Conservation (phyloP, 2,888 invertebrate genomes). For the Scaptomyza flava region DNA sequence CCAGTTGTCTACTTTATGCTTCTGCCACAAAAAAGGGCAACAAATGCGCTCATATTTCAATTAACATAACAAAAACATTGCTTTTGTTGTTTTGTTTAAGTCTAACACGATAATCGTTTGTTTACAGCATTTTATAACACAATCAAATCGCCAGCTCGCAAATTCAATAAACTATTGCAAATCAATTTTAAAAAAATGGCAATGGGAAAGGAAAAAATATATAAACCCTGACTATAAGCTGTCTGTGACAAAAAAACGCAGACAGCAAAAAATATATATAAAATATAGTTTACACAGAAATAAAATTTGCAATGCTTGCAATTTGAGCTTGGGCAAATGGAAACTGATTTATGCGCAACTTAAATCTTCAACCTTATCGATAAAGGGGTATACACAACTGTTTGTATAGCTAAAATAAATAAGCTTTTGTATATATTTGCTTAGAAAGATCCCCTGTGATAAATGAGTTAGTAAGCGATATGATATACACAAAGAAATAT, state of each 20-base stretch:
- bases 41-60: slow-evolving; percentile 42
- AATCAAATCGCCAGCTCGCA: slow-evolving; percentile 40
- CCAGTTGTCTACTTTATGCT: slow-evolving; percentile 1
- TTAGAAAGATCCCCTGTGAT: slow-evolving; percentile 21
- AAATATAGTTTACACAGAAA: slow-evolving; percentile 15
- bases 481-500: not conserved
- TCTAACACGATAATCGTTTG: slow-evolving; percentile 43
- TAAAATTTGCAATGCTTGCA: slow-evolving; percentile 33
- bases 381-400: slow-evolving; percentile 5
- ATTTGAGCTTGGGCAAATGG: slow-evolving; percentile 1
- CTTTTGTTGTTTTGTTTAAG: slow-evolving; percentile 15
- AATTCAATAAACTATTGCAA: slow-evolving; percentile 35
- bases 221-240: not conserved
- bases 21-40: not conserved
- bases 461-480: slow-evolving; percentile 17
- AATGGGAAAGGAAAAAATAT: not conserved
- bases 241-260: not conserved
- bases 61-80: slow-evolving; percentile 20
- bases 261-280: slow-evolving; percentile 1
- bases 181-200: slow-evolving; percentile 1
- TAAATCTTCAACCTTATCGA: slow-evolving; percentile 13
- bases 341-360: slow-evolving; percentile 46
- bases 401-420: not conserved
- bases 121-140: slow-evolving; percentile 48
- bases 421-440: slow-evolving; percentile 20